These are phyloP conservation scores for Bembecia ichneumoniformis DNA, from an alignment of 2,888 invertebrate genomes.

Conservation along the genomic window DNA sequence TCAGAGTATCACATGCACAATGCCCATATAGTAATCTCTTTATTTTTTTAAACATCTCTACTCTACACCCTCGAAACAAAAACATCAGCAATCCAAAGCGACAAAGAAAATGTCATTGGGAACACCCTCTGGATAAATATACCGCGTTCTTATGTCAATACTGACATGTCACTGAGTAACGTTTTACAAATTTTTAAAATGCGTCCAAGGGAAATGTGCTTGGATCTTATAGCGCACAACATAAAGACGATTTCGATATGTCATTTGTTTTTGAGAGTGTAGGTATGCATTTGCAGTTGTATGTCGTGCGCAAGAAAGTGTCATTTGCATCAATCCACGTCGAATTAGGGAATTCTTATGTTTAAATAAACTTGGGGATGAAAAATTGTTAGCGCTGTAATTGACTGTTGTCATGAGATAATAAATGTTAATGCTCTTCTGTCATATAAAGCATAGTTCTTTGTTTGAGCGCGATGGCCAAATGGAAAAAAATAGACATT, in stretches of 20 bases:
- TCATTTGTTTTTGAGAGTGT: neutral
- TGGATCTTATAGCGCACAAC: accelerated
- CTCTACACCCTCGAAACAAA: neutral
- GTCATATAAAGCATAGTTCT: neutral
- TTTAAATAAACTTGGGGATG: conserved; percentile 36
- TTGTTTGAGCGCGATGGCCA: neutral
- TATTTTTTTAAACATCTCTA: neutral
- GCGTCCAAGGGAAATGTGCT: neutral
- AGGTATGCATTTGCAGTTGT: conserved; percentile 10
- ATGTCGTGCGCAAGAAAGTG: conserved; percentile 37
- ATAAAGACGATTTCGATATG: conserved; percentile 11
- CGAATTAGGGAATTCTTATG: conserved; percentile 49
- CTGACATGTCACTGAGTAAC: conserved; percentile 39
- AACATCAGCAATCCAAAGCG: neutral
- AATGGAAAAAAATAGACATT: too few relatives aligned
- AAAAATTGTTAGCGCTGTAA: conserved; percentile 29
- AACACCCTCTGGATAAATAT: conserved; percentile 57
- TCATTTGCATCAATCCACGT: conserved; percentile 64
- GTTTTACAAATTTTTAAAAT: conserved; percentile 12
- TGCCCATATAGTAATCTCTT: neutral
- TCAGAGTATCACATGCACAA: neutral
- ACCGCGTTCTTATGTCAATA: conserved; percentile 49
- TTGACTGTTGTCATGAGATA: conserved; percentile 17
- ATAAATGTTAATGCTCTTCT: neutral
- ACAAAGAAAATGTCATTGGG: conserved; percentile 26